phyloP scores from a whole-genome alignment of 2,888 invertebrate genomes.

The Blastobasis lacticolella region DNA sequence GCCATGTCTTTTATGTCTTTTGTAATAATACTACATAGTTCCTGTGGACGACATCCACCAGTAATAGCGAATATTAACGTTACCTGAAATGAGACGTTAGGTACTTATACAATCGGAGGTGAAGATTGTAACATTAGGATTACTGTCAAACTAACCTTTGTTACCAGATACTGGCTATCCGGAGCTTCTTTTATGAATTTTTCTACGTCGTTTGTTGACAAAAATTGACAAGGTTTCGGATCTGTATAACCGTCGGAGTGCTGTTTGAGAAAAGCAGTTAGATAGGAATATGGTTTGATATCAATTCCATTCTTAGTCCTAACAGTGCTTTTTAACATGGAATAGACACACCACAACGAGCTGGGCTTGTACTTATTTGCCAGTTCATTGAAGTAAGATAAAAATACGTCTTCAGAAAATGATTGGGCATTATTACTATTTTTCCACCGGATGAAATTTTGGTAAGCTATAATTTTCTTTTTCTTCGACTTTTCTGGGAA shows the following conservation, averaged over 20 bases:
- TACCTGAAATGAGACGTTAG: constrained; percentile 10
- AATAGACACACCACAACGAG: constrained; percentile 12
- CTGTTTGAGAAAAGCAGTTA: constrained; percentile 11
- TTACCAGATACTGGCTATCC: constrained; percentile 10
- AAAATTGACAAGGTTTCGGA: constrained; percentile 7
- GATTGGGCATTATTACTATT: constrained; percentile 3
- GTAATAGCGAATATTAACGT: constrained; percentile 14
- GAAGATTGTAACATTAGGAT: neutral
- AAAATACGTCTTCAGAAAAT: constrained; percentile 13
- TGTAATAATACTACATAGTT: constrained; percentile 5
- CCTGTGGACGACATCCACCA: constrained; percentile 11
- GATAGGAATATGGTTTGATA: constrained; percentile 10
- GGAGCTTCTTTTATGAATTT: constrained; percentile 15
- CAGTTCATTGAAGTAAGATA: constrained; percentile 13
- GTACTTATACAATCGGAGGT: neutral
- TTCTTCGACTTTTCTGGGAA: neutral
- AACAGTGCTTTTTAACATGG: constrained; percentile 15
- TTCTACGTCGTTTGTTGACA: constrained; percentile 10
- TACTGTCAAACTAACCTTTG: constrained; percentile 8
- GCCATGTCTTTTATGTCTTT: constrained; percentile 13
- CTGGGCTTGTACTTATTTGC: constrained; percentile 7
- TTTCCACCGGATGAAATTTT: constrained; percentile 11
- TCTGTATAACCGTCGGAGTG: constrained; percentile 7
- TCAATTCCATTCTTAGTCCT: constrained; percentile 10
- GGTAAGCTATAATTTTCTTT: neutral